Conservation (phyloP, 1,140 invertebrate genomes). For the Cyclargus thomasi region DNA sequence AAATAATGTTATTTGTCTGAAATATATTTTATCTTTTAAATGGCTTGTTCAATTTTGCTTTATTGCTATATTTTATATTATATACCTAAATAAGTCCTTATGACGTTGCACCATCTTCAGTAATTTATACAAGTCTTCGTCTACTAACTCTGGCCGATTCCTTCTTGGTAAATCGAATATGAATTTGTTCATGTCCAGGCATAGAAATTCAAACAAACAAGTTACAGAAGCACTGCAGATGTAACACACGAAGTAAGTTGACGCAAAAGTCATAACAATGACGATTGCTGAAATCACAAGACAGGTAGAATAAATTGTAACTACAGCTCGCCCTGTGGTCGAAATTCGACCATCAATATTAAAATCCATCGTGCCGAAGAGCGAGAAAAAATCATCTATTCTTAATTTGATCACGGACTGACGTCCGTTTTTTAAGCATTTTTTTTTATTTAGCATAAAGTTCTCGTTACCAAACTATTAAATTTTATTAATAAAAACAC, state of each 20-base stretch:
- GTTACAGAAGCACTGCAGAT: constrained; percentile 36
- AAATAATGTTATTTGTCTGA: neutral
- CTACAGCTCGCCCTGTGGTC: too few relatives aligned
- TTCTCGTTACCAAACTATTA: too few relatives aligned
- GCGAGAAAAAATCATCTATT: too few relatives aligned
- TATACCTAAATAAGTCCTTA: constrained; percentile 35
- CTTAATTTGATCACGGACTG: too few relatives aligned
- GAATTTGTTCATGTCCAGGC: constrained; percentile 30
- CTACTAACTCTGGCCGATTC: neutral
- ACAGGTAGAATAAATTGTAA: neutral
- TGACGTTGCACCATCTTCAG: constrained; percentile 31
- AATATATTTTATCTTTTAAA: neutral
- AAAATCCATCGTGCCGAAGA: too few relatives aligned
- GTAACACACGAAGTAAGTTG: constrained; percentile 36
- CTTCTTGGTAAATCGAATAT: constrained; percentile 10
- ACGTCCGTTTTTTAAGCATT: too few relatives aligned
- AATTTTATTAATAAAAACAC: too few relatives aligned
- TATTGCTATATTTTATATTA: neutral
- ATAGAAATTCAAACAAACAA: constrained; percentile 32
- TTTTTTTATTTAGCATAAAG: too few relatives aligned
- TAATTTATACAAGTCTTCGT: constrained; percentile 22
- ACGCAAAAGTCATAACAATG: neutral
- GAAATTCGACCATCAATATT: too few relatives aligned
- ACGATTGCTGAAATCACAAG: neutral
- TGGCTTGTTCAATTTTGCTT: too few relatives aligned